These are phyloP conservation scores for Uria lomvia DNA, from an alignment of 2,113 vertebrate genomes.

Conservation along the genomic window DNA sequence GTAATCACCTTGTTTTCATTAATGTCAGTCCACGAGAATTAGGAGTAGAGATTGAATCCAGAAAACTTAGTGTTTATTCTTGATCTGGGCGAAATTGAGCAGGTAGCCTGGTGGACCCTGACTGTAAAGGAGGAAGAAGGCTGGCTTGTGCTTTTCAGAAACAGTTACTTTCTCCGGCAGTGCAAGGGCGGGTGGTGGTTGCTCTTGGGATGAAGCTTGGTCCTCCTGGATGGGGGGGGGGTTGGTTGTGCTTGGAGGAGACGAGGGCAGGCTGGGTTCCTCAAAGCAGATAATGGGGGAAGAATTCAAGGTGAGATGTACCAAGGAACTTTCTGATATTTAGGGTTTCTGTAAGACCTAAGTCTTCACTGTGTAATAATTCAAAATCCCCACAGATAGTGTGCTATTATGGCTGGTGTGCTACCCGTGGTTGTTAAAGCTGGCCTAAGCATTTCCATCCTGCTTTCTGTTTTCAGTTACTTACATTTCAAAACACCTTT, in stretches of 20 bases:
- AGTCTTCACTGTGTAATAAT: neutral
- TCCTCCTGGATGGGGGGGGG: neutral
- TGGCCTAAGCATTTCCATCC: slow-evolving; percentile 23
- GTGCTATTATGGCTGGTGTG: neutral
- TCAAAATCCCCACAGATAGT: neutral
- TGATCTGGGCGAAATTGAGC: neutral
- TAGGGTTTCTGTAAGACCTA: neutral
- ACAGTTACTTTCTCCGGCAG: neutral
- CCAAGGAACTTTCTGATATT: neutral
- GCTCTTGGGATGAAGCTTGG: neutral
- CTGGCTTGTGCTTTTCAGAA: neutral
- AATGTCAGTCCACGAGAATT: neutral
- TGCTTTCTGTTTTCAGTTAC: slow-evolving; percentile 46
- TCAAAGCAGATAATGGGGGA: neutral
- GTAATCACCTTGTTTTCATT: neutral
- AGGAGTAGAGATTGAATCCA: neutral
- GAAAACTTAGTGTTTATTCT: neutral
- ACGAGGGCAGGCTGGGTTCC: neutral
- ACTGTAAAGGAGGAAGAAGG: neutral
- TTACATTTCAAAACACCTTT: slow-evolving; percentile 49
- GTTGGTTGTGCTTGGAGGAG: neutral
- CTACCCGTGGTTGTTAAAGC: neutral
- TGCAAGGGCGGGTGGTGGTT: neutral
- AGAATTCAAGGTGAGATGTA: neutral
- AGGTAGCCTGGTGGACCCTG: neutral